Evolutionary conservation across 2,113 vertebrate species (phyloP).

Genomic region (Natator depressus): DNA sequence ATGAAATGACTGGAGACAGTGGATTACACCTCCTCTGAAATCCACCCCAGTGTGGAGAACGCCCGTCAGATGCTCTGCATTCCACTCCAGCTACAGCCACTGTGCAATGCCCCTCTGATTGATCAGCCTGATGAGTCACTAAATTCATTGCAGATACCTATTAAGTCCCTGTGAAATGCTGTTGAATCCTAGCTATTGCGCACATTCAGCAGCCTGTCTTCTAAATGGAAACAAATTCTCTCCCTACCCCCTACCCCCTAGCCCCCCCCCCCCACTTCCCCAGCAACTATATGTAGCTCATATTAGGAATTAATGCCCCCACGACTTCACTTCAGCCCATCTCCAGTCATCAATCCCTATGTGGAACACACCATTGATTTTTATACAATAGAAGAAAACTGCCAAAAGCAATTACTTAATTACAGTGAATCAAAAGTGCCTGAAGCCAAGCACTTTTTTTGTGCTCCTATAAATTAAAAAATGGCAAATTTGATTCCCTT

Average conservation of each 20-base stretch:
- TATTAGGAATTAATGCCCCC: neutral
- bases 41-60: neutral
- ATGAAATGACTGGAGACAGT: neutral
- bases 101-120: neutral
- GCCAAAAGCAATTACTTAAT: neutral
- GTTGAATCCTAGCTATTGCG: neutral
- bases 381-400: neutral
- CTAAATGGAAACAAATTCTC: neutral
- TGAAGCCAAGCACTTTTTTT: neutral
- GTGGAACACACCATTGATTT: neutral
- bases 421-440: neutral
- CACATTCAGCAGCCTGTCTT: neutral
- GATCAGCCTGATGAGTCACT: neutral
- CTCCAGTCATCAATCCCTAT: neutral
- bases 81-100: neutral
- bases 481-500: neutral
- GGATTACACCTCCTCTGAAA: neutral
- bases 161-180: neutral
- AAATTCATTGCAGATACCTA: conserved; percentile 6
- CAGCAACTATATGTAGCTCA: neutral
- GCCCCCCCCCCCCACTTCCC: neutral
- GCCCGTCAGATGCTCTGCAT: neutral
- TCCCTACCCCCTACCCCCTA: neutral
- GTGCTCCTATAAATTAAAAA: neutral
- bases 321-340: neutral